Evolutionary conservation across 1,140 invertebrate species (phyloP).

Genomic region (Dendroctonus valens): DNA sequence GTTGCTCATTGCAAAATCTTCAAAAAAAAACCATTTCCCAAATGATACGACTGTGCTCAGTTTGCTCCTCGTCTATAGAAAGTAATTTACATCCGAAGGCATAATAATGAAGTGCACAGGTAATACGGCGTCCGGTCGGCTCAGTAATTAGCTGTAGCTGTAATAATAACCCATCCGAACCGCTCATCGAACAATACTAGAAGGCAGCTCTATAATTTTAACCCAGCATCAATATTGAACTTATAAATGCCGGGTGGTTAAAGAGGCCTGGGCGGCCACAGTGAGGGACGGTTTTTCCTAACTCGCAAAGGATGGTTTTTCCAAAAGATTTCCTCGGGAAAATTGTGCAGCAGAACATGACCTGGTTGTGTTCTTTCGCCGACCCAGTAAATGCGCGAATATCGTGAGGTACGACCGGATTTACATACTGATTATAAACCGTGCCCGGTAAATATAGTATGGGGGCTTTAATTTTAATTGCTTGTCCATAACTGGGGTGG

Average conservation of each 20-base stretch:
- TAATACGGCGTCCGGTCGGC: conserved; percentile 6
- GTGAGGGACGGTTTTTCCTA: not conserved
- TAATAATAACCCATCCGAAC: conserved; percentile 34
- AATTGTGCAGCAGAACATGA: no score
- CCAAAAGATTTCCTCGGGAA: not conserved
- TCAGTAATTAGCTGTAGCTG: conserved; percentile 36
- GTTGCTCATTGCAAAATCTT: no score
- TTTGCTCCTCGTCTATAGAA: conserved; percentile 16
- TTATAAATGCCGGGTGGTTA: conserved; percentile 15
- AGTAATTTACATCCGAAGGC: conserved; percentile 28
- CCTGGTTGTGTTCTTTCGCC: not conserved
- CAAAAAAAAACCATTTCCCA: no score
- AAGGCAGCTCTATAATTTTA: conserved; percentile 30
- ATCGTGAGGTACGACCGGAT: conserved; percentile 29
- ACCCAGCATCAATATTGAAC: conserved; percentile 27
- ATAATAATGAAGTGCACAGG: conserved; percentile 25
- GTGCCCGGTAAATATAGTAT: conserved; percentile 28
- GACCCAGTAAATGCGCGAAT: conserved; percentile 2
- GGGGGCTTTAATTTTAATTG: conserved; percentile 34
- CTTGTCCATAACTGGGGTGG: conserved; percentile 25
- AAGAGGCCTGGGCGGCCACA: not conserved
- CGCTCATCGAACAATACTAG: conserved; percentile 35
- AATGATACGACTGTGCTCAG: no score
- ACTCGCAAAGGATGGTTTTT: not conserved
- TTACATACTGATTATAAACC: conserved; percentile 35